Evolutionary conservation across 2,888 invertebrate genomes (phyloP), one percentile per base, ranked within the genome.

Genomic region (Pristionchus japonicus): DNA sequence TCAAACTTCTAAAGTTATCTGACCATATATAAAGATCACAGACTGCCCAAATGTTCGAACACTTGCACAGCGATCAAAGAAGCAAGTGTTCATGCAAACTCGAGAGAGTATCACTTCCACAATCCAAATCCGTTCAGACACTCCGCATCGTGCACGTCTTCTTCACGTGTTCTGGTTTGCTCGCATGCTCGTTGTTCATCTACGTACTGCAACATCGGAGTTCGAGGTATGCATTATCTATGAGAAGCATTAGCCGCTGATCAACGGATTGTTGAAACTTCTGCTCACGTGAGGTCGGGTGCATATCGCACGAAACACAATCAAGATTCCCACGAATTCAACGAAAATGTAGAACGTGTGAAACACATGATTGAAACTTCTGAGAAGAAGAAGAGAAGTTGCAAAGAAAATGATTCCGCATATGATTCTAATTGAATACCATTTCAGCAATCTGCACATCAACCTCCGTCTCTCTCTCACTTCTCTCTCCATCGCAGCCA

Each of bases 381-480:
- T n/a, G n/a, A n/a, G n/a, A n/a, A n/a, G n/a, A n/a, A n/a, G n/a
- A n/a, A n/a, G n/a, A n/a, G n/a, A n/a, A n/a, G n/a, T n/a, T n/a
- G n/a, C n/a, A n/a, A n/a, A n/a, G n/a, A n/a, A n/a, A n/a, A n/a
- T n/a, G n/a, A n/a, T n/a, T n/a, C n/a, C n/a, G n/a, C n/a, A n/a
- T n/a, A n/a, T n/a, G n/a, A n/a, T n/a, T n/a, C n/a, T n/a, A n/a
- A n/a, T n/a, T n/a, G n/a, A n/a, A n/a, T n/a, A n/a, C n/a, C n/a
- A n/a, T 34, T 90, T 89, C 17, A 89, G 90, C 70, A 90, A 91
- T 61, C 87, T 91, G 27, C 91, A 91, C 82, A 88, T 89, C 27
- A 91, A 91, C 67, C 89, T 91, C 17, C 89, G 91, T 34, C 88
- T 91, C 23, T 91, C 91, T 7, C 88, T 91, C 47, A 89, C 89